Base-by-base conservation (phyloP, 2,888 invertebrate genomes). In the Oscheius sp. region DNA sequence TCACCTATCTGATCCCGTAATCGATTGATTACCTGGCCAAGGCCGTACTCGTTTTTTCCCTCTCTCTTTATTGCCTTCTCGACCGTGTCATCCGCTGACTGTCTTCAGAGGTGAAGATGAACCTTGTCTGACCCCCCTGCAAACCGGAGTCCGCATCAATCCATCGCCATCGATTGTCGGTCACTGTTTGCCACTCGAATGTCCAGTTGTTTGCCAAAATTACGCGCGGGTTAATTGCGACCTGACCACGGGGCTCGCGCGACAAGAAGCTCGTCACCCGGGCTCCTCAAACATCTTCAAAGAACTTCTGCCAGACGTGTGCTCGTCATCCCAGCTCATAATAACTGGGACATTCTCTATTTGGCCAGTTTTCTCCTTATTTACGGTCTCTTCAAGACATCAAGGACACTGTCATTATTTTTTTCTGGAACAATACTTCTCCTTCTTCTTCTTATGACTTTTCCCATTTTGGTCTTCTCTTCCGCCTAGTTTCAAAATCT, bases 121-220 rank as follows among this genome's bases (percentile, higher is more conserved):
- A 35, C 35, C 35, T 35, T 9, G 35, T 49, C 21, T 18, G 49
- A 49, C n/a, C 16, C 49, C 21, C 3, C 6, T 49, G 49, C 49
- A 21, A 49, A 49, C 23, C 43, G 43, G 41, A 43, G 23, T 18
- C 25, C 23, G 64, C 43, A 16, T 46, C 46, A 23, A 64, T 64
- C 45, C 18, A 63, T 43, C 45, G 63, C 45, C 63, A 58, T 29
- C 16, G 29, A 41, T 18, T 25, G 43, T 18, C 21, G 12, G 23
- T 16, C 61, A 41, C 35, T 66, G 49, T 66, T 66, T 66, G 66
- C 66, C 66, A 66, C 66, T 66, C 46, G 63, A 58, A 63, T 63
- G 63, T 63, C 66, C 66, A 66, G 52, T 66, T 66, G 66, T 66
- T 66, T 66, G 66, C 46, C 66, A 66, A 35, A 35, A 66, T 66